Base-by-base conservation (phyloP, 2,888 invertebrate genomes). In the Acronicta alni region DNA sequence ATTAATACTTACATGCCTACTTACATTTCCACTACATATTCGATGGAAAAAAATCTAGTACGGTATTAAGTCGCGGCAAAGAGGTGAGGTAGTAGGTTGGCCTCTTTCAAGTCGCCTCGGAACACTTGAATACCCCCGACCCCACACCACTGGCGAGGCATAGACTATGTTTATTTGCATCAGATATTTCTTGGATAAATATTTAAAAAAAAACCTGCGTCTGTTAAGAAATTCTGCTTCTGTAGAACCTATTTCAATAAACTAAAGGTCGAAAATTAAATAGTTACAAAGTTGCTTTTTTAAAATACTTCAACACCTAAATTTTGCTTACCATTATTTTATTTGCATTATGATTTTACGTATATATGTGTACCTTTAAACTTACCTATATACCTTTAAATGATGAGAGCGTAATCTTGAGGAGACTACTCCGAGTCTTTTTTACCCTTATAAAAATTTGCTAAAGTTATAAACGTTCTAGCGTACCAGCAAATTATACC, bases 141-240 rank as follows among this genome's bases (percentile, higher is more conserved):
- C 84, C 66, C 76, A 74, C 67, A 57, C 67, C 64, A 77, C 74
- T 18, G 67, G 52, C 77, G 62, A 72, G 58, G 65, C 82, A 69
- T 79, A 80, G 80, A 84, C 88, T 87, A 86, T 90, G 88, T 90
- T 91, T 90, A 91, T 93, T 92, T 92, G 90, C 90, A 90, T 91
- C 84, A 80, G 85, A 88, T 88, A 87, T 83, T 82, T 83, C 81
- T 85, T 76, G 70, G 62, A 57, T 56, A 76, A 68, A 71, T 67
- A 55, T 77, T 62, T 73, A 69, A 81, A 81, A 80, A 68, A 81
- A 80, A 81, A 82, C 35, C 16, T 52, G 30, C 10, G 17, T 16
- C 45, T 39, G n/a, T 67, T 41, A 61, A 58, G 57, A 39, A 53
- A 64, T 67, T 38, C n/a, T 23, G n/a, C 37, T 20, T 37, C 15